A percentile compares a stretch with the other conserved stretches of the same genome.
These are phyloP conservation scores for Sphaeramia orbicularis DNA, from an alignment of 2,797 vertebrate genomes.

Conservation along the genomic window DNA sequence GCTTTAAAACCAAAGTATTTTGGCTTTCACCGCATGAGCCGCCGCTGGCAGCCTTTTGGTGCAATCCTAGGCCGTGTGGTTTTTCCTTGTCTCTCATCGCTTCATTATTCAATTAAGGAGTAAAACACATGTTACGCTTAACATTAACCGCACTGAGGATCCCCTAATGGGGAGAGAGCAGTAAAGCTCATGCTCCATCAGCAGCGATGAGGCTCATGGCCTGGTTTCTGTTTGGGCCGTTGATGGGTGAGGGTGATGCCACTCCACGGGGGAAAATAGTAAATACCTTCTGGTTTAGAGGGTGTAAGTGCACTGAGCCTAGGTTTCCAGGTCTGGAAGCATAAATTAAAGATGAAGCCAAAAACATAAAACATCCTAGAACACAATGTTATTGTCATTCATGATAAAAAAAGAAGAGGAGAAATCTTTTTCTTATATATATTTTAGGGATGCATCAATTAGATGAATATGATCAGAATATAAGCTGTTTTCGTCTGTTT, in stretches of 20 bases:
- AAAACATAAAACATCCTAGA: neutral
- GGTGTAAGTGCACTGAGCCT: neutral
- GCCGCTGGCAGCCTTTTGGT: constrained; percentile 60
- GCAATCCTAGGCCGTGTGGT: constrained; percentile 59
- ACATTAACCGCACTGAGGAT: constrained; percentile 61
- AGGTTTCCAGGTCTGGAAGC: constrained; percentile 31
- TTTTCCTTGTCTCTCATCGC: constrained; percentile 66
- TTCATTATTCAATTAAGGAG: constrained; percentile 83
- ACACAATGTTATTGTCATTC: too few species aligned
- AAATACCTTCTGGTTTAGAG: constrained; percentile 53
- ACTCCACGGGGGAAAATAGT: constrained; percentile 43
- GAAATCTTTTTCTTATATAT: too few species aligned
- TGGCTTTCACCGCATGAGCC: constrained; percentile 47
- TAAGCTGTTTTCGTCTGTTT: too few species aligned
- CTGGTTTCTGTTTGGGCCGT: constrained; percentile 64
- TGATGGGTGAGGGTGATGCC: constrained; percentile 36
- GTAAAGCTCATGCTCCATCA: constrained; percentile 67
- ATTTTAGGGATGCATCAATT: too few species aligned
- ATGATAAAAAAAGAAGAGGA: too few species aligned
- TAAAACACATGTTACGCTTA: constrained; percentile 73
- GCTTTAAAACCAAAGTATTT: constrained; percentile 63
- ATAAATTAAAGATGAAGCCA: constrained; percentile 24
- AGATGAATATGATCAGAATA: too few species aligned
- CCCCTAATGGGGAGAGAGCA: constrained; percentile 59
- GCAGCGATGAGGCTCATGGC: constrained; percentile 36